Evolutionary conservation across 2,113 vertebrate genomes (phyloP).

Genomic region (Hemibagrus wyckioides): DNA sequence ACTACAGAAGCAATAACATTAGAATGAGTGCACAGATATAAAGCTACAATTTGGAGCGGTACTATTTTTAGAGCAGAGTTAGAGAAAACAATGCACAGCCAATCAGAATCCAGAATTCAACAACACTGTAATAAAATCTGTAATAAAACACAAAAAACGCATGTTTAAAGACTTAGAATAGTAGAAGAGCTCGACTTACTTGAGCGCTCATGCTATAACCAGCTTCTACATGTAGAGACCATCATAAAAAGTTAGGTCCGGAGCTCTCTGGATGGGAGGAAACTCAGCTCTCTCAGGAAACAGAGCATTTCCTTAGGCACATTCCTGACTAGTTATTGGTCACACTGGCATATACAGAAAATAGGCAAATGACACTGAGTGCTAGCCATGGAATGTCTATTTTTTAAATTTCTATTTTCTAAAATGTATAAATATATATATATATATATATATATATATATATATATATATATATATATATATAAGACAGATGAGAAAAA

Average conservation of each 20-base stretch:
- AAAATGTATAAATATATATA: neutral
- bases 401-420: neutral
- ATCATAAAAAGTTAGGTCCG: neutral
- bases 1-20: neutral
- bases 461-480: no score
- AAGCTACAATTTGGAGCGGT: neutral
- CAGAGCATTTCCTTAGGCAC: conserved; percentile 62
- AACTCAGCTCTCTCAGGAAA: conserved; percentile 69
- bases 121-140: neutral
- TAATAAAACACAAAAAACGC: neutral
- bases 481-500: no score
- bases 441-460: no score
- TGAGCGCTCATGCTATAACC: neutral
- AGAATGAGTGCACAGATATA: neutral
- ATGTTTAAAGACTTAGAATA: neutral
- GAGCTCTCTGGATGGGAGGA: conserved; percentile 56
- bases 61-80: neutral
- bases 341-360: conserved; percentile 74
- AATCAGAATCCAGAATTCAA: neutral
- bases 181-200: conserved; percentile 32
- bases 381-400: conserved; percentile 37
- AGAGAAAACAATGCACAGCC: neutral
- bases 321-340: conserved; percentile 60
- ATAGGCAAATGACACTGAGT: conserved; percentile 61
- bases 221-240: neutral